These are phyloP conservation scores for Nemotelus nigrinus DNA, from an alignment of 2,888 invertebrate species.

Conservation along the genomic window DNA sequence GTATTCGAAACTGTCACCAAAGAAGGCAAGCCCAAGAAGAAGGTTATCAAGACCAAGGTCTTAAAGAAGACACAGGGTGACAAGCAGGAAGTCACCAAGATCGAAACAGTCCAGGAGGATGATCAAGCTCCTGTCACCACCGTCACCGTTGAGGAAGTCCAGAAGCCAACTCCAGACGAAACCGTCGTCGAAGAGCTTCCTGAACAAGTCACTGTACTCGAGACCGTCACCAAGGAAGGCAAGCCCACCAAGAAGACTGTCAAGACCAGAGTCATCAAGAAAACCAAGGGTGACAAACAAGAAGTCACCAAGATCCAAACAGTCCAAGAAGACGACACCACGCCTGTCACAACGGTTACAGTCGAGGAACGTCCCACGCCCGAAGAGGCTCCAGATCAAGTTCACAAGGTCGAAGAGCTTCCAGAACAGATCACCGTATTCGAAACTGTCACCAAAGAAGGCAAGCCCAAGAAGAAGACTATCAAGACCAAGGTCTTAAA, in stretches of 20 bases:
- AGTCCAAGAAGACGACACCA: conserved; percentile 58
- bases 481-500: conserved; percentile 66
- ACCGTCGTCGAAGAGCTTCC: conserved; percentile 57
- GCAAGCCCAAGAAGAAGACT: conserved; percentile 61
- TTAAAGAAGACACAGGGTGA: conserved; percentile 65
- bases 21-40: conserved; percentile 58
- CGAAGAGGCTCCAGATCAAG: conserved; percentile 52
- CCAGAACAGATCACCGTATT: conserved; percentile 62
- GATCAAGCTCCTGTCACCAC: conserved; percentile 64
- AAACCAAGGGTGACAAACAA: conserved; percentile 55
- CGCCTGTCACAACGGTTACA: conserved; percentile 59
- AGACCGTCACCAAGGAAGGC: conserved; percentile 50
- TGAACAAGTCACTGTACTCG: conserved; percentile 56
- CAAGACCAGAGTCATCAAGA: conserved; percentile 57
- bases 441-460: conserved; percentile 62
- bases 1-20: conserved; percentile 56
- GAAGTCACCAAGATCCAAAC: conserved; percentile 58
- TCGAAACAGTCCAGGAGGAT: conserved; percentile 64
- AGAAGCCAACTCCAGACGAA: conserved; percentile 54
- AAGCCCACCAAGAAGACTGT: conserved; percentile 58
- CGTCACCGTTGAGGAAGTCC: conserved; percentile 57
- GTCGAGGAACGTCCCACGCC: conserved; percentile 53
- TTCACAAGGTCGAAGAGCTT: conserved; percentile 56
- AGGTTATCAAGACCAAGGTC: conserved; percentile 64
- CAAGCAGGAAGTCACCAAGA: conserved; percentile 64